These are phyloP conservation scores for Hippocampus mohnikei DNA, from an alignment of 2,113 vertebrate genomes.

Conservation along the genomic window DNA sequence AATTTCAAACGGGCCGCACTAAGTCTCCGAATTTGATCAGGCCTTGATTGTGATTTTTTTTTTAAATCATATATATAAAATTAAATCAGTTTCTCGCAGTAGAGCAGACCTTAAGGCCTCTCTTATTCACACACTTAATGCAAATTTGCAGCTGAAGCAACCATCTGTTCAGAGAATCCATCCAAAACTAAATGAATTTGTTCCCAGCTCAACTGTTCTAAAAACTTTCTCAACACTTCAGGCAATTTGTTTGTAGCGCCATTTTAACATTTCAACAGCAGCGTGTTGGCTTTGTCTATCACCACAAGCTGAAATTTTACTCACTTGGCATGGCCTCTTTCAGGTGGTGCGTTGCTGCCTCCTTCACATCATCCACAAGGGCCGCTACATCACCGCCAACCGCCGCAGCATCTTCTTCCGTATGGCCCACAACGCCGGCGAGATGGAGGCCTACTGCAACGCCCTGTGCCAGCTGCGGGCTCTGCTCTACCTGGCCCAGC, in stretches of 20 bases:
- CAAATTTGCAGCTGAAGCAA: background rate
- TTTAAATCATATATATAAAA: too few species aligned
- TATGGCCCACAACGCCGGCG: slow-evolving; percentile 78
- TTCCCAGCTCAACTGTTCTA: background rate
- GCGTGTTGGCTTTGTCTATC: background rate
- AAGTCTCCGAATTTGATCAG: background rate
- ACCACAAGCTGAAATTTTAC: background rate
- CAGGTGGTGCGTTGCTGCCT: slow-evolving; percentile 83
- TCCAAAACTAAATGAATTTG: background rate
- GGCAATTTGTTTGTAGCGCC: background rate
- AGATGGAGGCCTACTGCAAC: slow-evolving; percentile 85
- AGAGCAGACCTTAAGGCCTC: background rate
- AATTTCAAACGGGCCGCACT: slow-evolving; percentile 12
- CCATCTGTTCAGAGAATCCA: background rate
- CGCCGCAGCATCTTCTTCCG: slow-evolving; percentile 88
- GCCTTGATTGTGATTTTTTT: too few species aligned
- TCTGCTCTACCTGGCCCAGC: slow-evolving; percentile 83
- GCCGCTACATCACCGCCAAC: slow-evolving; percentile 82
- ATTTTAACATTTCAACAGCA: background rate
- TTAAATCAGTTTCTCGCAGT: background rate
- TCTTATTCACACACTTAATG: background rate
- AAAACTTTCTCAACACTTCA: background rate
- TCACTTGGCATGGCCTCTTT: background rate
- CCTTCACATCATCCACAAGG: slow-evolving; percentile 86
- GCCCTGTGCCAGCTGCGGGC: slow-evolving; percentile 86